phyloP scores from a whole-genome alignment of 2,797 vertebrate genomes.

The Catostomus latipinnis region DNA sequence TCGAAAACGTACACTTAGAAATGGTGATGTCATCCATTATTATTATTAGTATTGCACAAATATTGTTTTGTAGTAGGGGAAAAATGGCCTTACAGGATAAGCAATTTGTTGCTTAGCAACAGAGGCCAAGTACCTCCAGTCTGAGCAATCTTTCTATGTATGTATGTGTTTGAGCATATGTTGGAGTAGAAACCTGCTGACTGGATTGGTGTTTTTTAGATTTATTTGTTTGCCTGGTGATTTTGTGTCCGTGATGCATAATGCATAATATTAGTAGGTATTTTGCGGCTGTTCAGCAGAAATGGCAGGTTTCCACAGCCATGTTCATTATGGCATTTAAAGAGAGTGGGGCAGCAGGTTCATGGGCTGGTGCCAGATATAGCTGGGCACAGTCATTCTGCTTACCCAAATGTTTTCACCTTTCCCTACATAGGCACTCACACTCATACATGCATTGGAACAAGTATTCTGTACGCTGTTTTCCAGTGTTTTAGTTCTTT shows the following conservation, averaged over 20 bases:
- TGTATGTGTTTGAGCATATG: constrained; percentile 8
- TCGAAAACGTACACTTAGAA: not conserved
- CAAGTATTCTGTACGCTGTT: not conserved
- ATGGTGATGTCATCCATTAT: constrained; percentile 19
- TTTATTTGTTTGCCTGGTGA: constrained; percentile 47
- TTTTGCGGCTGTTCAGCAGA: constrained; percentile 52
- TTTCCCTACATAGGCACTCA: not conserved
- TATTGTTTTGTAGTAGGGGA: constrained; percentile 35
- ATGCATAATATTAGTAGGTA: constrained; percentile 54
- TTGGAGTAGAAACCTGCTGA: constrained; percentile 1
- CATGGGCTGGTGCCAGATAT: constrained; percentile 28
- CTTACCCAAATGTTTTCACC: constrained; percentile 39
- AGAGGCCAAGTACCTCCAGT: constrained; percentile 64
- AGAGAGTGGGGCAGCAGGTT: constrained; percentile 38
- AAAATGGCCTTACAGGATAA: constrained; percentile 65
- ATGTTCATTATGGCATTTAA: constrained; percentile 21
- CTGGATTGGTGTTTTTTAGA: constrained; percentile 36
- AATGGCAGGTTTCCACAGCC: constrained; percentile 6
- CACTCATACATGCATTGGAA: not conserved
- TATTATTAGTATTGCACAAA: constrained; percentile 22
- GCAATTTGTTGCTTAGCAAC: constrained; percentile 82
- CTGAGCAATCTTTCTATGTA: constrained; percentile 45
- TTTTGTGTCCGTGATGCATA: constrained; percentile 45
- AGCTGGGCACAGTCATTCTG: constrained; percentile 17
- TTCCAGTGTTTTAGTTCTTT: constrained; percentile 16